Evolutionary conservation across 2,797 vertebrate species (phyloP).

Genomic region (Lagodon rhomboides): DNA sequence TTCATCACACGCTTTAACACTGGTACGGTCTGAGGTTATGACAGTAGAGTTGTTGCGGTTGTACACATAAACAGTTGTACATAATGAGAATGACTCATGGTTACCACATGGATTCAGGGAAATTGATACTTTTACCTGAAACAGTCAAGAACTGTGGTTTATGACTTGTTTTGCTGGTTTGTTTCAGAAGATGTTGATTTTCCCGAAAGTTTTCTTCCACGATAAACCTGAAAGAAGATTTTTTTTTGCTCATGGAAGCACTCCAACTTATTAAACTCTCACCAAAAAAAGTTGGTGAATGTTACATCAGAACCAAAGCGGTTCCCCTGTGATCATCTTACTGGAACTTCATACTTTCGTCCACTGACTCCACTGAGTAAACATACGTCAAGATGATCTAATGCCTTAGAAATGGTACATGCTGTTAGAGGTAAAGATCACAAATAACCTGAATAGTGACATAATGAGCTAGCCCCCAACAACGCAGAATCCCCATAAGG

Average conservation of each 20-base stretch:
- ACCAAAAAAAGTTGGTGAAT: background rate
- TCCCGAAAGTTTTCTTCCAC: background rate
- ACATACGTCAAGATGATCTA: constrained; percentile 27
- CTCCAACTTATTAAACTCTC: background rate
- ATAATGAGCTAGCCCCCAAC: constrained; percentile 15
- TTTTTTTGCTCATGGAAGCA: background rate
- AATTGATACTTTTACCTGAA: background rate
- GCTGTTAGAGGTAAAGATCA: constrained; percentile 18
- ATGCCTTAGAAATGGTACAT: constrained; percentile 24
- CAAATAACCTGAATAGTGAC: constrained; percentile 18
- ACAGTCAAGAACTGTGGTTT: background rate
- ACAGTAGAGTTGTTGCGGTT: background rate
- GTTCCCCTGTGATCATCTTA: background rate
- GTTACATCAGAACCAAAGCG: constrained; percentile 11
- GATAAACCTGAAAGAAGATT: background rate
- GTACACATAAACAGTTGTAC: background rate
- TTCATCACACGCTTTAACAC: constrained; percentile 23
- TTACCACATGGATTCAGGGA: background rate
- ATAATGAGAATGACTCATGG: background rate
- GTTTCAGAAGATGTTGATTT: constrained; percentile 1
- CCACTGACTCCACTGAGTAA: background rate
- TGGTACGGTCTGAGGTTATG: background rate
- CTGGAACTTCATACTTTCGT: constrained; percentile 1
- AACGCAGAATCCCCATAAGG: constrained; percentile 6
- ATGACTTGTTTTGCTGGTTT: constrained; percentile 8